Evolutionary conservation across 2,888 invertebrate species (phyloP).

Genomic region (Cataglyphis albicans): DNA sequence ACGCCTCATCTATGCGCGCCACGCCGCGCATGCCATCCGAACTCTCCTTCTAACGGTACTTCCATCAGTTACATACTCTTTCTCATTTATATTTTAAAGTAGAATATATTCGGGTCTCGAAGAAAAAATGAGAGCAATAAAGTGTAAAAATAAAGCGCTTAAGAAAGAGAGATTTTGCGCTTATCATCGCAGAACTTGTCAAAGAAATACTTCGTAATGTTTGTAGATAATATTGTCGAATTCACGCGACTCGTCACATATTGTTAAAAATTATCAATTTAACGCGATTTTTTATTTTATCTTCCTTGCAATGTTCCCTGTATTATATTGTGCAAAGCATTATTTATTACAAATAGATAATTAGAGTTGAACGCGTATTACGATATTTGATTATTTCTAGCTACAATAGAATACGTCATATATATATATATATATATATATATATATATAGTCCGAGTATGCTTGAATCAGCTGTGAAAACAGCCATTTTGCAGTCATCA

Average conservation of each 20-base stretch:
- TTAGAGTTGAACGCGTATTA: not conserved
- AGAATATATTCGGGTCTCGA: not conserved
- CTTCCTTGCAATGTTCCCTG: not conserved
- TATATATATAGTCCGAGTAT: too few relatives aligned
- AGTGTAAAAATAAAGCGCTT: not conserved
- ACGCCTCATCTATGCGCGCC: conserved; percentile 55
- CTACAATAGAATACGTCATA: not conserved
- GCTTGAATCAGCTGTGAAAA: conserved; percentile 35
- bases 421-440: not conserved
- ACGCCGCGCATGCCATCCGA: conserved; percentile 52
- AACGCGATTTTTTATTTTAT: not conserved
- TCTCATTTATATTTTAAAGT: not conserved
- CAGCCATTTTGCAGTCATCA: conserved; percentile 1
- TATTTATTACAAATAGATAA: not conserved
- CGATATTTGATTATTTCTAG: not conserved
- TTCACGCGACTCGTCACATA: not conserved
- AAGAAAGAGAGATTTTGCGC: not conserved
- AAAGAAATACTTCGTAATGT: not conserved
- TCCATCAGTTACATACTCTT: not conserved
- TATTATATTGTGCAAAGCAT: not conserved
- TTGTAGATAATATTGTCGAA: not conserved
- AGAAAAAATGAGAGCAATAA: not conserved
- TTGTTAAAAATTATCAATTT: not conserved
- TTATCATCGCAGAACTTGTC: not conserved
- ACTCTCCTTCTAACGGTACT: conserved; percentile 9